These are phyloP conservation scores for Lepidurus packardi DNA, from an alignment of 1,140 invertebrate genomes.

Conservation along the genomic window DNA sequence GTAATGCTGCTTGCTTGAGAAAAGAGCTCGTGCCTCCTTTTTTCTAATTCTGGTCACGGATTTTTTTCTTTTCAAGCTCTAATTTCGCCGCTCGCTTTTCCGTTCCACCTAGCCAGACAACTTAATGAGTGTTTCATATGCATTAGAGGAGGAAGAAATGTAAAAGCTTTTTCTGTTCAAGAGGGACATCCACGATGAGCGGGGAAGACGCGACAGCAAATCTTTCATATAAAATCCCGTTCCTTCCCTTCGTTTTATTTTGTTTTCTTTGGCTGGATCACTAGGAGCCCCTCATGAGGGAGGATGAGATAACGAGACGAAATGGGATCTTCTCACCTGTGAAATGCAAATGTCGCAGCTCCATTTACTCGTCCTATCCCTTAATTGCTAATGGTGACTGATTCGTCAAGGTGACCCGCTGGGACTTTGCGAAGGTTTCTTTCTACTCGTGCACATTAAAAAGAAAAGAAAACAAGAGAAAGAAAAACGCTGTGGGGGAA, in stretches of 20 bases:
- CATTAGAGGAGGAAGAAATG: neutral
- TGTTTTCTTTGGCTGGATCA: neutral
- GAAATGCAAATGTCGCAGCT: slow-evolving; percentile 21
- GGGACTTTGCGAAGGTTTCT: neutral
- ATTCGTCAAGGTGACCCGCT: slow-evolving; percentile 17
- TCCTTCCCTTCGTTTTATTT: neutral
- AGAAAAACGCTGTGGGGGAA: neutral
- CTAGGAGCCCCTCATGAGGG: neutral
- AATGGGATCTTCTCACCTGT: slow-evolving; percentile 7
- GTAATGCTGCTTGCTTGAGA: neutral
- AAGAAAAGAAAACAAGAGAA: neutral
- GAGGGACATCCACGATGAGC: neutral
- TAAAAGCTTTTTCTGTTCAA: neutral
- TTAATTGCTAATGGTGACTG: slow-evolving; percentile 22
- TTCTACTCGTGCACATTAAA: neutral
- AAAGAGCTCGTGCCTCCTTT: slow-evolving; percentile 7
- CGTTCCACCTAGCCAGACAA: slow-evolving; percentile 8
- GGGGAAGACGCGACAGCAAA: neutral
- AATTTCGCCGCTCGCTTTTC: neutral
- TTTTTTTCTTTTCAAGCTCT: slow-evolving; percentile 16
- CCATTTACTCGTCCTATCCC: neutral
- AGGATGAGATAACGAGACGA: slow-evolving; percentile 17
- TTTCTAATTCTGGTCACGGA: slow-evolving; percentile 21
- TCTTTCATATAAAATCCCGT: slow-evolving; percentile 11
- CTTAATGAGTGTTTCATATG: slow-evolving; percentile 22